Base-by-base conservation (phyloP, 2,113 vertebrate genomes). In the Hippocampus comes region DNA sequence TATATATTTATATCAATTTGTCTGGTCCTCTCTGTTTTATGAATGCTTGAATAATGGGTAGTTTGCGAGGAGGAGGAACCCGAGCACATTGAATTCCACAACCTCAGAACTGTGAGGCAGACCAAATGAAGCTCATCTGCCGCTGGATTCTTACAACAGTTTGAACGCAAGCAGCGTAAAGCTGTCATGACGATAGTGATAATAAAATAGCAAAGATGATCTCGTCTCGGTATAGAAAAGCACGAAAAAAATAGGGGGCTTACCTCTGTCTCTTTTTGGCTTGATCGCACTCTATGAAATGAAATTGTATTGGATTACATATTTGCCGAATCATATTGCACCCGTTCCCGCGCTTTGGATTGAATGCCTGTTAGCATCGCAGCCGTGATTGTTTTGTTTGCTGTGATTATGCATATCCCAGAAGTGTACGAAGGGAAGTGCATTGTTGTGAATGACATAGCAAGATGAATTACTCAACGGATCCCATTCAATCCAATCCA, bases 311-410 rank as follows among this genome's bases (percentile, higher is more conserved):
- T 75, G 76, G 76, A 81, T 78, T 76, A 79, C 73, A 77, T 85
- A 74, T 67, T 73, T 43, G 12, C 53, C 66, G 85, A 85, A 89
- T 85, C 80, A 76, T 56, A 78, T 89, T 79, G 78, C 78, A 68
- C 64, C 55, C 70, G 78, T 76, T 59, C 4, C 46, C 71, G 71
- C 77, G 70, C 70, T 48, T 42, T n/a, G 67, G 63, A 69, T 66
- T 81, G 81, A 85, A 10, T 9, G 7, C 21, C 75, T 76, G 63
- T 60, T 77, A 43, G 30, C 25, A 8, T 71, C 71, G 43, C 69
- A 59, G 53, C 57, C n/a, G 56, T 67, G 30, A 30, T 30, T 30
- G 3, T 30, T 30, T 30, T 30, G 30, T 30, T 71, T 46, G 27
- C 59, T 61, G 46, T 43, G 53, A 68, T 60, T 63, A 72, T 74